Conservation (phyloP, 2,113 vertebrate species). For the Microtus richardsoni region DNA sequence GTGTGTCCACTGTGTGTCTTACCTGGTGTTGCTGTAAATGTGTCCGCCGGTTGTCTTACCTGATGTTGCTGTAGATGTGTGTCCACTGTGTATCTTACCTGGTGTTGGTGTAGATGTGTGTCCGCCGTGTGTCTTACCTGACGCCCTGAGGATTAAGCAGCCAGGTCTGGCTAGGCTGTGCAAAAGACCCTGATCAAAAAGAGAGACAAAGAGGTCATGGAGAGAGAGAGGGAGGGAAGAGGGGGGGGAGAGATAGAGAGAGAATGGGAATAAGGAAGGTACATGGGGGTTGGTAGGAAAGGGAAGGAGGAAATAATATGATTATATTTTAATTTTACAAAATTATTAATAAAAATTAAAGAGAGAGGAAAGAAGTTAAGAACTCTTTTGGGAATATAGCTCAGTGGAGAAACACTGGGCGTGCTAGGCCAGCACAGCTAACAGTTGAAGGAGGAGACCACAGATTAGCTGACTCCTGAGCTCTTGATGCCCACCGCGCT, state of each 20-base stretch:
- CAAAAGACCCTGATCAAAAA: neutral
- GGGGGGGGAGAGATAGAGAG: no score
- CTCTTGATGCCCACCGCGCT: neutral
- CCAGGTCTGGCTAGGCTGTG: neutral
- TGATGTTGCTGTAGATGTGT: neutral
- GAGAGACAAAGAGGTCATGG: neutral
- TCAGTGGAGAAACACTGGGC: no score
- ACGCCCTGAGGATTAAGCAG: neutral
- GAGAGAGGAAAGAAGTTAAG: neutral
- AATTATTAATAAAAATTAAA: neutral
- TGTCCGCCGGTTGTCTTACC: neutral
- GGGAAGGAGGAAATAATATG: neutral
- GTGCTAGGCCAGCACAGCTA: neutral
- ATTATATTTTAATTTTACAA: neutral
- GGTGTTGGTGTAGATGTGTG: neutral
- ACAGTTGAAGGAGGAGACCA: neutral
- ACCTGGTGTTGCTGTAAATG: no score
- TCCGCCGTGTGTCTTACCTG: neutral
- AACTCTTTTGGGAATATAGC: neutral
- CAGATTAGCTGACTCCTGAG: neutral
- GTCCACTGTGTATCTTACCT: neutral
- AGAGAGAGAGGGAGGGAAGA: accelerated
- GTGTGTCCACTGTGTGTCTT: no score
- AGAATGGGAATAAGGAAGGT: neutral
- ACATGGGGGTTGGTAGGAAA: neutral